Conservation (phyloP, 2,797 vertebrate species). For the Scyliorhinus canicula region DNA sequence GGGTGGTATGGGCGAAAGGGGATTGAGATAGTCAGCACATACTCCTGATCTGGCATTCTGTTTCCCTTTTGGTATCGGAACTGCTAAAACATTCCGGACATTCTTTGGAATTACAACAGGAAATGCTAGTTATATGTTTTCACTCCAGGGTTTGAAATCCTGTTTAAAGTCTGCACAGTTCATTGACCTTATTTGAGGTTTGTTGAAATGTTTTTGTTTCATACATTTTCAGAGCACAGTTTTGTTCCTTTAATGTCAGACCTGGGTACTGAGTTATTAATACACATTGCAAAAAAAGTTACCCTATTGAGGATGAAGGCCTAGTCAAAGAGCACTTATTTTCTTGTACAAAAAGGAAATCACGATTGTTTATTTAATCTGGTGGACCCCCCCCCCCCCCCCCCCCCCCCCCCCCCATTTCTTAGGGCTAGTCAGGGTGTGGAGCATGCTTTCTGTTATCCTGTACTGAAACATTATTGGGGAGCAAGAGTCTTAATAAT, state of each 20-base stretch:
- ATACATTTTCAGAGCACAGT: not conserved
- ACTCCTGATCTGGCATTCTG: not conserved
- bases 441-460: too few species aligned
- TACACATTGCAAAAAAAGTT: not conserved
- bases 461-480: too few species aligned
- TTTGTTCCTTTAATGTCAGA: not conserved
- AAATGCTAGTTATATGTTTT: not conserved
- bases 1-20: too few species aligned
- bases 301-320: not conserved
- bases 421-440: too few species aligned
- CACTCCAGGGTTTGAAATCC: not conserved
- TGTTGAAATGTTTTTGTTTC: too few species aligned
- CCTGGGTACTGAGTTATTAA: not conserved
- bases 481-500: too few species aligned
- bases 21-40: too few species aligned
- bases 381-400: too few species aligned
- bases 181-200: not conserved
- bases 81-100: too few species aligned
- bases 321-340: not conserved
- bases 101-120: too few species aligned
- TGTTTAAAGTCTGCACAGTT: not conserved
- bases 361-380: not conserved
- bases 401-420: too few species aligned
- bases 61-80: not conserved
- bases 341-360: not conserved